Evolutionary conservation across 1,140 invertebrate species (phyloP), one percentile per base, ranked within the genome.

Genomic region (Patella vulgata): DNA sequence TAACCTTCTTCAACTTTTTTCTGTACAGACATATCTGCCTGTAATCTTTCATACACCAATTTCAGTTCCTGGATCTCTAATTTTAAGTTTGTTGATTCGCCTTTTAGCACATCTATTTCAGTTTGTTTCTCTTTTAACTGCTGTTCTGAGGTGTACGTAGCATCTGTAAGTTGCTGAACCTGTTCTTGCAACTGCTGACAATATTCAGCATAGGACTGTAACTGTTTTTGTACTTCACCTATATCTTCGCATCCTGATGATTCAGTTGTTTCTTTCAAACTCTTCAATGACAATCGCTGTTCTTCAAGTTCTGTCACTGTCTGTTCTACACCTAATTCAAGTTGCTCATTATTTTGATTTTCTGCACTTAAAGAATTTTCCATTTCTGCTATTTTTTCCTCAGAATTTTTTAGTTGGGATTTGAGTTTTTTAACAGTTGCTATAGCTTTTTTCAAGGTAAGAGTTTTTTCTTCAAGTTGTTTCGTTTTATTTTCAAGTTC

Each of bases 351-450:
- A 6, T 50, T 40, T 17, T 62, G 36, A 61, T 72, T 12, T 55
- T 55, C 23, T 64, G 50, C 30, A 50, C 46, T 53, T 66, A 48
- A 58, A 14, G 36, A 25, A 44, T 17, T 21, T 57, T 44, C 60
- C 33, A 46, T 47, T 42, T 63, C 50, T 27, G 56, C 27, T 28
- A 59, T 14, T 14, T 60, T 50, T 23, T 65, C 63, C 14, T 63
- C 68, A 11, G 59, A 52, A 43, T 69, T 54, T 19, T 59, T 66
- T 19, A 78, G 47, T 56, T 81, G 79, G 36, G 71, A 68, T 58
- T 81, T 81, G 1, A 81, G 50, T 59, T 79, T 81, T 51, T 81
- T 81, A 25, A 74, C 79, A 33, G 79, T 81, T 19, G 79, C 79
- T 30, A 79, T 44, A 28, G 75, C 77, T 56, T 78, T 81, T 33